Evolutionary conservation across 2,113 vertebrate species (phyloP), one percentile per base, ranked within the genome.

Genomic region (Gymnocephalus cernua): DNA sequence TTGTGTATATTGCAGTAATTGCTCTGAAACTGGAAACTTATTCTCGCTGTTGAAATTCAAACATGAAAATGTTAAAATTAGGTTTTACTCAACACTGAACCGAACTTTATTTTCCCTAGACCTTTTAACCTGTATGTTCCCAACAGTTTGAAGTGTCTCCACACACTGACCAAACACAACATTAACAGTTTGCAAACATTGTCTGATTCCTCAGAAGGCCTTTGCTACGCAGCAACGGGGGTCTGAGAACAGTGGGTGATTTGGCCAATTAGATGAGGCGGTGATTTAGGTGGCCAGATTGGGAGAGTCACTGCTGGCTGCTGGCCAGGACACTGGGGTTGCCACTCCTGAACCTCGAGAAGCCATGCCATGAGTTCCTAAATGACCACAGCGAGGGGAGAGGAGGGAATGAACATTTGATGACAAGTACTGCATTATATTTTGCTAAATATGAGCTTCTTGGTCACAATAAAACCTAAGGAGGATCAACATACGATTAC

Each of bases 261-360:
- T 91, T 87, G 91, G 93, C 93, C 94, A 95, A 95, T 95, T 95
- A 95, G 92, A 95, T 85, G 88, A 93, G 91, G 88, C 87, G 80
- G 91, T 94, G 92, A 95, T 95, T 95, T 93, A 93, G 93, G 86
- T 91, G 92, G 89, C 93, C 93, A 94, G 94, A 95, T 94, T 94
- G 94, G 92, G 85, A 92, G 85, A 94, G 92, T 91, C 90, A 78
- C 82, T 62, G 86, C 90, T 95, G 94, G 94, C 93, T 81, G 82
- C 76, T 11, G 88, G 91, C 94, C 94, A 95, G 91, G 91, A 94
- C 87, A 75, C 94, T 71, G 80, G 92, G 91, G 93, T 94, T 93
- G 88, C 89, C 93, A 94, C 91, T 93, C 92, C 77, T 93, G 89
- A 88, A 88, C 91, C 87, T 74, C 45, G 75, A 88, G 82, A 88